Base-by-base conservation (phyloP, 1,140 invertebrate species). In the Spodoptera litura region DNA sequence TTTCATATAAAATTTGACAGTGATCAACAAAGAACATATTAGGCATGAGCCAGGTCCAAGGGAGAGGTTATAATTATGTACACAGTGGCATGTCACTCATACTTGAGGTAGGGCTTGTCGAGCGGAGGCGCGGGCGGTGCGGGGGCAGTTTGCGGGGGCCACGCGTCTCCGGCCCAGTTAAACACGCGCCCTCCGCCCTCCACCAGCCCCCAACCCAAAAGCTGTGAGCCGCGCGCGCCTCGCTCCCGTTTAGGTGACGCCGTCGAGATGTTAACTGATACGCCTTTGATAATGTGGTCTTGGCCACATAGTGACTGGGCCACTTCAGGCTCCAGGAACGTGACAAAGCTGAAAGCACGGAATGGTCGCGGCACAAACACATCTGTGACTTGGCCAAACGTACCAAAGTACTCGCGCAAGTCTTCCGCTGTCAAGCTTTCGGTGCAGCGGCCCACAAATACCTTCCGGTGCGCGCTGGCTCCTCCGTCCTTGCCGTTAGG, bases 351-450 rank as follows among this genome's bases (percentile, higher is more conserved):
- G 93, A 99, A 99, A 56, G 98, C 98, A 78, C 98, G 96, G 94
- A 99, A 99, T 64, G 98, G 98, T 94, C 97, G 98, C 35, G 99
- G 98, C 86, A 99, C 99, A 93, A 99, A 99, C 58, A 99, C 98
- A 95, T 99, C 98, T 59, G 98, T 98, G 74, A 99, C 98, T 95
- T 98, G 98, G 61, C 99, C 99, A 91, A 97, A 99, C 93, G 99
- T 98, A 56, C 96, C 96, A 95, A 99, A 99, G 96, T 99, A 99
- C 85, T 99, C 98, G 83, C 97, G 96, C 78, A 99, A 95, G 94
- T 99, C 98, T 77, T 98, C 98, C 0, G 97, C 96, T 4, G 96
- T 97, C 59, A 99, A 96, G 90, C 98, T 98, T 95, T 99, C 98
- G 6, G 98, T 99, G 92, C 98, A 98, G 72, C 99, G 97, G 68